Percentiles rank a stretch among this genome's conserved stretches.
Conservation (phyloP, 2,888 invertebrate genomes). For the Tinea trinotella region DNA sequence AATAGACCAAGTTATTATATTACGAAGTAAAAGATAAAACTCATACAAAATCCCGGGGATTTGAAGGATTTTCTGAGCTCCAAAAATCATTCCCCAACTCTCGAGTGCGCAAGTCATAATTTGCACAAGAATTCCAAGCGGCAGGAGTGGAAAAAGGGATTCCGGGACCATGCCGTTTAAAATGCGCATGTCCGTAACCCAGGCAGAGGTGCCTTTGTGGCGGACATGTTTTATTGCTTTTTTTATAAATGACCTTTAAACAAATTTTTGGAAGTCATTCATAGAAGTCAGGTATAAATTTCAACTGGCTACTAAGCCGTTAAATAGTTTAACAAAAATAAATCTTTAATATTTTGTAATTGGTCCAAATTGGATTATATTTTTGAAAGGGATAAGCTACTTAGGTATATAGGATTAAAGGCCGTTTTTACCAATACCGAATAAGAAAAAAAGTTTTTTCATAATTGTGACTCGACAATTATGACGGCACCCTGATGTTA, state of each 20-base stretch:
- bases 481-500: too few species aligned
- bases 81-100: constrained; percentile 6
- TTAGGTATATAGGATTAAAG: too few species aligned
- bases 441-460: too few species aligned
- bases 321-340: neutral
- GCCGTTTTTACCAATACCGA: too few species aligned
- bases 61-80: neutral
- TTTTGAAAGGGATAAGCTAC: too few species aligned
- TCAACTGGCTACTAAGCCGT: neutral
- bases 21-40: neutral
- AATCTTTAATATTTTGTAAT: too few species aligned
- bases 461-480: too few species aligned
- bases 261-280: constrained; percentile 53
- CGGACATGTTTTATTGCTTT: constrained; percentile 62
- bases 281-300: constrained; percentile 31
- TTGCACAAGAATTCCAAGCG: constrained; percentile 15
- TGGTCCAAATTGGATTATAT: too few species aligned
- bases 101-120: constrained; percentile 18
- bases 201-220: constrained; percentile 62
- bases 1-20: neutral
- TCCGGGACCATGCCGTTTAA: neutral
- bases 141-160: constrained; percentile 13
- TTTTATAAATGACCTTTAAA: constrained; percentile 48
- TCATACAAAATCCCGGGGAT: constrained; percentile 10
- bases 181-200: constrained; percentile 52